Base-by-base conservation (phyloP, 2,888 invertebrate genomes). In the Mimachlamys varia region DNA sequence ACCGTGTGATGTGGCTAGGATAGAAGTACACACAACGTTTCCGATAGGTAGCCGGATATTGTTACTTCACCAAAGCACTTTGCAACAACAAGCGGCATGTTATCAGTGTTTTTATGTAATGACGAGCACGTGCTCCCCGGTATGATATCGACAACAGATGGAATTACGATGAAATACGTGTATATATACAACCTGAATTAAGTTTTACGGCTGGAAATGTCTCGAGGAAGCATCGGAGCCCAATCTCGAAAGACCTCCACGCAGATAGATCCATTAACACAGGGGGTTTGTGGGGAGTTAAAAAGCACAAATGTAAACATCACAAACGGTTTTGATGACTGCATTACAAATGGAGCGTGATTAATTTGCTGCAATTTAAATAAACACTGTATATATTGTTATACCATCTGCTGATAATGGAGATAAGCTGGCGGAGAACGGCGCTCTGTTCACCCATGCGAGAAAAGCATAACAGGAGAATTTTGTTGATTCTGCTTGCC, bases 291-390 rank as follows among this genome's bases (percentile, higher is more conserved):
- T 44, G 62, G 10, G 62, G 62, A 62, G 76, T 7, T 33, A 76
- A 76, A 76, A 76, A 17, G 33, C 27, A 76, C 7, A 76, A 76
- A 76, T 33, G 15, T 76, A 76, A 76, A 76, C 76, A 76, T 76
- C 76, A 76, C 76, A 76, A 76, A 33, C 33, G 27, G 76, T 76
- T 76, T 33, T 76, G 76, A 76, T 76, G 33, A 33, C 76, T 76
- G 76, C 76, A 33, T 76, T 76, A 76, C 33, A 33, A 76, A 76
- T 76, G 76, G 76, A 76, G 76, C 76, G 76, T 76, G 27, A 76
- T 76, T 76, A 76, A 76, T 76, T 76, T 76, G 33, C 76, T 76
- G 76, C 76, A 76, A 76, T 76, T 76, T 76, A 76, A 76, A 76
- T 76, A 76, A 76, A 76, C 76, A 76, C 76, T 33, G 33, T 33